phyloP scores from a whole-genome alignment of 2,113 vertebrate species.

The Etia nguti region DNA sequence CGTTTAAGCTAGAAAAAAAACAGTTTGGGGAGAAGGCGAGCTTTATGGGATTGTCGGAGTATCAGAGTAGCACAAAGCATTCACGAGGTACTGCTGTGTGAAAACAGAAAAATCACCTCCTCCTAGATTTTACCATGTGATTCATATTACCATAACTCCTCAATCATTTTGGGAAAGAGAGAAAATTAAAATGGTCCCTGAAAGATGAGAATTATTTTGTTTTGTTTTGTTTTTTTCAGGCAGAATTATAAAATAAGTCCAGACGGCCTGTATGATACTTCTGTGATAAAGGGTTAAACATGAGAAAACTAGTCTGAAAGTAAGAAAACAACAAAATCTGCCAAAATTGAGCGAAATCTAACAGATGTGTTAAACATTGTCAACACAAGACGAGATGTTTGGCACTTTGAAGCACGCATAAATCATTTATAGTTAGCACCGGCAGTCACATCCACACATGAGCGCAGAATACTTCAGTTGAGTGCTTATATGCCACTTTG shows the following conservation, averaged over 20 bases:
- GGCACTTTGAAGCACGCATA: background rate
- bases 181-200: background rate
- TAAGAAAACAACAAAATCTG: background rate
- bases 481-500: background rate
- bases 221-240: background rate
- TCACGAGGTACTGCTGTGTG: background rate
- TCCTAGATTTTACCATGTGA: background rate
- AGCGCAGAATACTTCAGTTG: background rate
- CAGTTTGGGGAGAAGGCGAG: background rate
- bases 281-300: background rate
- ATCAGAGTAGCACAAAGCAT: background rate
- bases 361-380: background rate
- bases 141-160: background rate
- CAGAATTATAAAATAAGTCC: accelerated
- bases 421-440: background rate
- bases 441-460: background rate
- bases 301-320: background rate
- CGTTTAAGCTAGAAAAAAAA: background rate
- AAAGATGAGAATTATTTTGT: background rate
- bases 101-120: background rate
- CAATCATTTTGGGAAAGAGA: background rate
- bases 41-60: background rate
- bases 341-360: background rate
- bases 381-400: background rate
- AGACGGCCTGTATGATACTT: background rate